Base-by-base conservation (phyloP, 2,113 vertebrate genomes). In the Cheilinus undulatus region DNA sequence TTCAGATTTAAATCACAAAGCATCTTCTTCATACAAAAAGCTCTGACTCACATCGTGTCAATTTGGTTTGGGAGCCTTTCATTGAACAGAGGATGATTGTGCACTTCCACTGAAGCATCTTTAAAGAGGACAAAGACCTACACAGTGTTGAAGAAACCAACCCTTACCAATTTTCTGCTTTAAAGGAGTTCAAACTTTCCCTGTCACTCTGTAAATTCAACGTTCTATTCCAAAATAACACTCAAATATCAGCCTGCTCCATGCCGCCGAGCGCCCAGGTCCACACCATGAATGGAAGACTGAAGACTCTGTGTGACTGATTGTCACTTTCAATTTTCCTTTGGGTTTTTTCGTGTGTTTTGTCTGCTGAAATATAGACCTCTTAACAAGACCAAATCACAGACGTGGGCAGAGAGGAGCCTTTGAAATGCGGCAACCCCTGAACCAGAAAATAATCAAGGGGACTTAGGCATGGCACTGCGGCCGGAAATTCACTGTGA, bases 381-480 rank as follows among this genome's bases (percentile, higher is more conserved):
- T 75, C 76, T 80, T 66, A 78, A 87, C 75, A 40, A 88, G 84
- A 60, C 73, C 22, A 51, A 87, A 80, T 74, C 74, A 74, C 76
- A 88, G 88, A 82, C 71, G 20, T 64, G 78, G 75, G 81, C 75
- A 85, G 82, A 83, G 76, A 53, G 56, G 45, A 78, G 61, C 69
- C 88, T 88, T 89, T 91, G 90, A 89, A 91, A 89, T 80, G 73
- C 61, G 52, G 78, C 81, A 91, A 80, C 70, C 84, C 61, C 78
- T 88, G 85, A 90, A 89, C 89, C 83, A 87, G 89, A 91, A 89
- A 90, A 90, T 89, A 91, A 92, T 92, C 90, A 91, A 69, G 88
- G 78, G 76, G 88, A 87, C 86, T 92, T 89, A 86, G 85, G 79
- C 86, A 91, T 82, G 86, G 83, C 87, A 86, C 84, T 62, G 78